Evolutionary conservation across 2,888 invertebrate species (phyloP).

Genomic region (Brachylomia viminalis): DNA sequence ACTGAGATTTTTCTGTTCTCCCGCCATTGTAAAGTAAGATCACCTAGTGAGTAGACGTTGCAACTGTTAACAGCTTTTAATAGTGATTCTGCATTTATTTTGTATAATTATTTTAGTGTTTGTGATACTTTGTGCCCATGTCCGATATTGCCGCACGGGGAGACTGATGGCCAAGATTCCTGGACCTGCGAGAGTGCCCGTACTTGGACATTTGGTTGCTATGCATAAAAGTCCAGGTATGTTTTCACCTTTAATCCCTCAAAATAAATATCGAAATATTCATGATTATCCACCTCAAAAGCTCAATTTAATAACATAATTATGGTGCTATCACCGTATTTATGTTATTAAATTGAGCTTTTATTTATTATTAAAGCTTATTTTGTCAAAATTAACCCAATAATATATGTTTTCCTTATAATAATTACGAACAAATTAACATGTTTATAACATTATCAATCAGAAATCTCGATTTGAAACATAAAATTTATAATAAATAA

Average conservation of each 20-base stretch:
- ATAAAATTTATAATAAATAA: too few species aligned
- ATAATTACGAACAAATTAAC: too few species aligned
- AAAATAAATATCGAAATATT: neutral
- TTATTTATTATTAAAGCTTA: too few species aligned
- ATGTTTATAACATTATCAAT: too few species aligned
- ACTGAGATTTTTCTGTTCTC: neutral
- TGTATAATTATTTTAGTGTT: neutral
- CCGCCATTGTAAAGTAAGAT: neutral
- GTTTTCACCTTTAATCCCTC: neutral
- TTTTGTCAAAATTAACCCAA: too few species aligned
- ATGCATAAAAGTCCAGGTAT: neutral
- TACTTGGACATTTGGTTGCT: neutral
- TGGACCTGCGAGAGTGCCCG: neutral
- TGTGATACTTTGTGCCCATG: neutral
- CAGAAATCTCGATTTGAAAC: too few species aligned
- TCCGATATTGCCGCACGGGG: slow-evolving; percentile 5
- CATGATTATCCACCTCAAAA: neutral
- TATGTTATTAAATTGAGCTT: too few species aligned
- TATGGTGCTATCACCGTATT: too few species aligned
- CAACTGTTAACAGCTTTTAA: neutral
- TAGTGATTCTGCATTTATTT: slow-evolving; percentile 9
- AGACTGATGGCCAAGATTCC: slow-evolving; percentile 21
- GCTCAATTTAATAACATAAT: too few species aligned
- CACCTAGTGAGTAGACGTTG: neutral
- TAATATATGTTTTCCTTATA: too few species aligned